Conservation (phyloP, 2,797 vertebrate species). For the Galago senegalensis region DNA sequence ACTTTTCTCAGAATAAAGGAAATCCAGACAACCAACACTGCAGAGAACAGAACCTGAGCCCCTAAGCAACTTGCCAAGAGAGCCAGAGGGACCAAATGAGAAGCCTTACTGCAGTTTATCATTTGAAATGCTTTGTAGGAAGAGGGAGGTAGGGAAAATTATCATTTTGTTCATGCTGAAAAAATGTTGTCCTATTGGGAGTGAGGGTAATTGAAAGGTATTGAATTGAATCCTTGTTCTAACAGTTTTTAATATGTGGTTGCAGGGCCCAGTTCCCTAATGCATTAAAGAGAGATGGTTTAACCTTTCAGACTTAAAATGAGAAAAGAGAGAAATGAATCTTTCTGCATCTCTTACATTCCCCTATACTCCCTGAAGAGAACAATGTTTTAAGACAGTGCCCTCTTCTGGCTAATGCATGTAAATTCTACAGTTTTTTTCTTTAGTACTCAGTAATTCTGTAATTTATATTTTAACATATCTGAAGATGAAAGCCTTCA, state of each 20-base stretch:
- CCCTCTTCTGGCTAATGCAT: conserved; percentile 43
- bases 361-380: neutral
- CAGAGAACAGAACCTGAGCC: conserved; percentile 83
- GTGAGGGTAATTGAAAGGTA: conserved; percentile 26
- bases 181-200: conserved; percentile 60
- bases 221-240: conserved; percentile 4
- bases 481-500: conserved; percentile 50
- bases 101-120: conserved; percentile 85
- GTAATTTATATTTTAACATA: conserved; percentile 32
- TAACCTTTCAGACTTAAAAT: neutral
- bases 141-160: conserved; percentile 80
- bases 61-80: conserved; percentile 74
- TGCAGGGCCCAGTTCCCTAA: conserved; percentile 31
- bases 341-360: neutral
- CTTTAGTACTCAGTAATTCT: conserved; percentile 32
- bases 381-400: conserved; percentile 4
- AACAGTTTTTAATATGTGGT: conserved; percentile 7
- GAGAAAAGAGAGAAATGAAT: conserved; percentile 26
- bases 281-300: conserved; percentile 27
- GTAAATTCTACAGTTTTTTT: conserved; percentile 7
- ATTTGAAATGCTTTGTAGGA: conserved; percentile 78
- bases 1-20: conserved; percentile 78
- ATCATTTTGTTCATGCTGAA: conserved; percentile 66
- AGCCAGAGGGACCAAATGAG: conserved; percentile 78
- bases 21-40: conserved; percentile 84